A percentile compares a stretch with the other conserved stretches of the same genome.
phyloP scores from a whole-genome alignment of 64 coral and sea anemone genomes.

The Exaiptasia diaphana region DNA sequence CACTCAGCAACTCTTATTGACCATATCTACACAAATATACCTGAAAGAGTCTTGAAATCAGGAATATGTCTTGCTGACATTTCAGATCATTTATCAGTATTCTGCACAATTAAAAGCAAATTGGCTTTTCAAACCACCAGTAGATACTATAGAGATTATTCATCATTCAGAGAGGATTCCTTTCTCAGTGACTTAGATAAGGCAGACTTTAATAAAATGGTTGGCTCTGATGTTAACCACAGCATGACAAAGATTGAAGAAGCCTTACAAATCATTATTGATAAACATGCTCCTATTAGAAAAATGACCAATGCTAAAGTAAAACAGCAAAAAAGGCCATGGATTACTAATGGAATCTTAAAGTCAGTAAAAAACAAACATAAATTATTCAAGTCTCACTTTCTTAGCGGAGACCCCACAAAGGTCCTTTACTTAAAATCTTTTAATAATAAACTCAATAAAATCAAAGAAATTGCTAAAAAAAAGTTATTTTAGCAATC shows the following conservation, averaged over 20 bases:
- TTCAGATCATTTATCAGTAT: conserved; percentile 13
- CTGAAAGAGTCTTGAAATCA: conserved; percentile 16
- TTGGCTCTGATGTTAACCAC: conserved; percentile 18
- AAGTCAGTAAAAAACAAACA: conserved; percentile 54
- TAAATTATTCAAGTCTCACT: conserved; percentile 16
- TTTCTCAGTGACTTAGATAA: conserved; percentile 22
- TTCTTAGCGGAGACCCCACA: conserved; percentile 3
- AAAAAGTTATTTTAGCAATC: no score
- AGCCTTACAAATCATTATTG: neutral
- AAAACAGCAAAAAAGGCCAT: conserved; percentile 41
- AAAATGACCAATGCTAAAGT: neutral
- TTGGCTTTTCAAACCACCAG: neutral
- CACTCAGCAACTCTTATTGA: conserved; percentile 50
- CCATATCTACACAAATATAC: conserved; percentile 52
- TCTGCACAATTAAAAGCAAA: conserved; percentile 13
- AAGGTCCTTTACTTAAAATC: conserved; percentile 5
- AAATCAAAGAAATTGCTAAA: neutral
- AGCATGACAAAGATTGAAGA: neutral
- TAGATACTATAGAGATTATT: conserved; percentile 43
- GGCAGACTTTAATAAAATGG: conserved; percentile 20
- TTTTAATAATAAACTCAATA: conserved; percentile 4
- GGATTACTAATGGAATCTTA: conserved; percentile 47
- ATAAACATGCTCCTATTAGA: conserved; percentile 54
- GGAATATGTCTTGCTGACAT: conserved; percentile 34
- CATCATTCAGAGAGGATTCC: neutral